A percentile compares a stretch with the other conserved stretches of the same genome.
Evolutionary conservation across 2,888 invertebrate species (phyloP).

Genomic region (Adelognathus sp.): DNA sequence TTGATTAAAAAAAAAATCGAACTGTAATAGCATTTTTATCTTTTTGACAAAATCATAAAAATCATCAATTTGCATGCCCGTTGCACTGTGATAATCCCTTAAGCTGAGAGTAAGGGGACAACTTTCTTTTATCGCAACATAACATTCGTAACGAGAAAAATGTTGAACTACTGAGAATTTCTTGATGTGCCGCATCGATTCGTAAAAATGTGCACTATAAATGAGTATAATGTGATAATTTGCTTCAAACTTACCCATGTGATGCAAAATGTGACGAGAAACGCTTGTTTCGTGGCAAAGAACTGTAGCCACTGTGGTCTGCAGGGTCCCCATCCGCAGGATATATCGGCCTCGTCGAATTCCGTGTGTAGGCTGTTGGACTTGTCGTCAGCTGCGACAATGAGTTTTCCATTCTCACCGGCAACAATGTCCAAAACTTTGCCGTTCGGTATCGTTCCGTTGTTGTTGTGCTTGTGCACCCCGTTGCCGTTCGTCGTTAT

Average conservation of each 20-base stretch:
- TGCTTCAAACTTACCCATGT: slow-evolving; percentile 88
- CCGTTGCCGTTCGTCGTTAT: slow-evolving; percentile 76
- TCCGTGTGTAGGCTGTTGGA: slow-evolving; percentile 72
- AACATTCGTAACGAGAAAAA: no score
- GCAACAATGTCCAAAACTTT: slow-evolving; percentile 72
- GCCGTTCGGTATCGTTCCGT: slow-evolving; percentile 74
- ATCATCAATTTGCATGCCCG: no score
- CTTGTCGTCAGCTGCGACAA: slow-evolving; percentile 70
- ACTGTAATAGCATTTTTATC: no score
- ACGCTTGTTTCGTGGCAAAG: slow-evolving; percentile 93
- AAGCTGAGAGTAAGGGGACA: no score
- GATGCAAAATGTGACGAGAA: slow-evolving; percentile 93
- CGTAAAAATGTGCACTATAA: no score
- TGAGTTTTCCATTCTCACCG: slow-evolving; percentile 74
- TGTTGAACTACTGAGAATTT: no score
- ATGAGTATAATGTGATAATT: no score
- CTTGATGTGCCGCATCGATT: no score
- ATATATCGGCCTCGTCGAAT: slow-evolving; percentile 82
- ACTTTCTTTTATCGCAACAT: no score
- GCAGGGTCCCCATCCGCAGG: slow-evolving; percentile 92
- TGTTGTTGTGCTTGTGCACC: slow-evolving; percentile 75
- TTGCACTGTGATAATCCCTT: no score
- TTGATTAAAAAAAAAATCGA: no score
- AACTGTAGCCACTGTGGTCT: slow-evolving; percentile 89
- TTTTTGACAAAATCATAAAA: no score